Evolutionary conservation across 2,888 invertebrate species (phyloP), one percentile per base, ranked within the genome.

Genomic region (Pollenia angustigena): DNA sequence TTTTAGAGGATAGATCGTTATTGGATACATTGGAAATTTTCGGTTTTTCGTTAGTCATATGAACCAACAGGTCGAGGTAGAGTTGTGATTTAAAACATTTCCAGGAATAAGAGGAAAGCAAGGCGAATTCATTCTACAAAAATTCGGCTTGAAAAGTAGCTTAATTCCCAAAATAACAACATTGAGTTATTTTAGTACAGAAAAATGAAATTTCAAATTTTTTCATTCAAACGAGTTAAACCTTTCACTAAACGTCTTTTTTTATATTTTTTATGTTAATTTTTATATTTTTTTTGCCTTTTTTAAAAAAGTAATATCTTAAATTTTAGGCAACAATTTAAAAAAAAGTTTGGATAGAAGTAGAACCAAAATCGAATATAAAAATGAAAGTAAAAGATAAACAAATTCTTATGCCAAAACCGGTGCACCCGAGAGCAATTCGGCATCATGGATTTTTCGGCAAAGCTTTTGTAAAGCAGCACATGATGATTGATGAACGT

Each of bases 381-480:
- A 60, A n/a, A 42, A 79, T 75, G 80, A 80, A 14, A 69, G 52
- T 23, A 4, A 60, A 60, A 16, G 42, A 62, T 9, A 50, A 66
- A 18, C 54, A 18, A 11, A 23, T 50, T n/a, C 40, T 46, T 42
- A 4, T n/a, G 0, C 74, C 60, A 7, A 87, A 89, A 64, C 91
- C 92, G 4, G 91, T 91, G 66, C 90, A 90, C 88, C 91, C 92
- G 0, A 89, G 88, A 0, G 86, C 91, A 2, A 80, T 91, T 23
- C 87, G 88, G 9, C 90, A 90, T 52, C 93, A 93, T 89, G 92
- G 92, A 2, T 89, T 93, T 46, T 92, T 93, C 23, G 93, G 93
- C 40, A 89, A 89, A 71, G 88, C 90, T 16, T 92, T 79, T 88
- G 91, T 92, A 18, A 90, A 90, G 11, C 90, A 91, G 68, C 93